phyloP scores from a whole-genome alignment of 2,888 invertebrate species.

The Odiellus spinosus region DNA sequence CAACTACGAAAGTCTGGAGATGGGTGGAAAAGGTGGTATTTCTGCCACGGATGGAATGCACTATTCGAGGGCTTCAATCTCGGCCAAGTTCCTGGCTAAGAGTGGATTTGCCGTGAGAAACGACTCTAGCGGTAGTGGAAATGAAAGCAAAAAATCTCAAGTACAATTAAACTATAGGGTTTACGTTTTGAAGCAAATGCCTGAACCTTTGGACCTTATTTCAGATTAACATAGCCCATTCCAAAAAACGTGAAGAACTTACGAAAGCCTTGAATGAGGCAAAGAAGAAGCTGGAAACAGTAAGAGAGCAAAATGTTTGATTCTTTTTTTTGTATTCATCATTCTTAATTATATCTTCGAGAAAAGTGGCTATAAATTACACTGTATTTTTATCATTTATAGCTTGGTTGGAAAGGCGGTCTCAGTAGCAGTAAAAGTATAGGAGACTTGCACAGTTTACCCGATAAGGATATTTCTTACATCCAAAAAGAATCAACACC shows the following conservation, averaged over 20 bases:
- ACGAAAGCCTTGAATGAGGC: constrained; percentile 68
- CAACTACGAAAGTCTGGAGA: constrained; percentile 45
- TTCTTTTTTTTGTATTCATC: neutral
- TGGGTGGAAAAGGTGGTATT: constrained; percentile 23
- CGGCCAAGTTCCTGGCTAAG: constrained; percentile 22
- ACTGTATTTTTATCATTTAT: constrained; percentile 16
- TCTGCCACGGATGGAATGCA: constrained; percentile 17
- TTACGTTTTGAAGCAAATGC: neutral
- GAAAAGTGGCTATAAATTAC: no score
- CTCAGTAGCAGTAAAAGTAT: constrained; percentile 73
- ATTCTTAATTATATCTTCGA: constrained; percentile 1
- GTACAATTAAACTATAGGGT: neutral
- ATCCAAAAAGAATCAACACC: no score
- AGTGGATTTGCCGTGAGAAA: no score
- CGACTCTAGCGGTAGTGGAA: no score
- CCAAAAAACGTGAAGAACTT: constrained; percentile 47
- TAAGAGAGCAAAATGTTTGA: constrained; percentile 36
- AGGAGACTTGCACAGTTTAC: constrained; percentile 59
- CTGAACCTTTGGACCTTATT: neutral
- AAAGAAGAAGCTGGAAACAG: constrained; percentile 66
- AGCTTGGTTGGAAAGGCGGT: constrained; percentile 62
- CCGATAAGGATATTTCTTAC: constrained; percentile 33
- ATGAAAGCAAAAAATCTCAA: neutral
- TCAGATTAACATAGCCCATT: constrained; percentile 2
- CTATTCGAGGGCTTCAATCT: constrained; percentile 21